Conservation (phyloP, 2,888 invertebrate species). For the Cheilosia urbana region DNA sequence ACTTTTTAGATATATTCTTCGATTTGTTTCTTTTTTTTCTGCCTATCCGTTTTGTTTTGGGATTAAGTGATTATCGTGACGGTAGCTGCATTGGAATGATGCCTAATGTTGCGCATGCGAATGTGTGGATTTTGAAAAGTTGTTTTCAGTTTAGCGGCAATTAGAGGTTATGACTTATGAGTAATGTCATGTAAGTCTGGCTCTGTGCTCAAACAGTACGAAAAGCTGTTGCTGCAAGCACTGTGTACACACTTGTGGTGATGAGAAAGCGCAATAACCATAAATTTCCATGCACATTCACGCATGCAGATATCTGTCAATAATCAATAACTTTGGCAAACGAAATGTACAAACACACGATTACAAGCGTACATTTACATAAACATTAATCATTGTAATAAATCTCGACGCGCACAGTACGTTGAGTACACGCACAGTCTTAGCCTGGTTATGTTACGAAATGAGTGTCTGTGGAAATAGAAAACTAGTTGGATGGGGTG, state of each 20-base stretch:
- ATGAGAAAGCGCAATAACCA: constrained; percentile 23
- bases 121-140: constrained; percentile 18
- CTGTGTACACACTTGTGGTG: background rate
- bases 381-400: constrained; percentile 27
- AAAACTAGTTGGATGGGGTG: constrained; percentile 11
- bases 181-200: background rate
- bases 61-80: constrained; percentile 32
- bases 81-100: constrained; percentile 11
- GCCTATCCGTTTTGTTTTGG: background rate
- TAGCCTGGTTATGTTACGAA: constrained; percentile 10
- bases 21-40: constrained; percentile 2
- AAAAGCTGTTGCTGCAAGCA: too few species aligned
- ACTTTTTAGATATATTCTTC: constrained; percentile 41
- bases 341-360: constrained; percentile 17
- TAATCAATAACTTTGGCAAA: constrained; percentile 21
- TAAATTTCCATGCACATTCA: constrained; percentile 4
- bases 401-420: background rate
- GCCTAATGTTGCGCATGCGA: constrained; percentile 1
- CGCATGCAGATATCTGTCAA: constrained; percentile 37
- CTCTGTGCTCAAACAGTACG: too few species aligned
- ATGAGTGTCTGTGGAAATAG: constrained; percentile 10
- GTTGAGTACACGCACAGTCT: constrained; percentile 9
- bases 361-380: background rate
- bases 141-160: background rate
- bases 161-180: too few species aligned